Evolutionary conservation across 2,113 vertebrate genomes (phyloP).

Genomic region (Illadopsis cleaveri): DNA sequence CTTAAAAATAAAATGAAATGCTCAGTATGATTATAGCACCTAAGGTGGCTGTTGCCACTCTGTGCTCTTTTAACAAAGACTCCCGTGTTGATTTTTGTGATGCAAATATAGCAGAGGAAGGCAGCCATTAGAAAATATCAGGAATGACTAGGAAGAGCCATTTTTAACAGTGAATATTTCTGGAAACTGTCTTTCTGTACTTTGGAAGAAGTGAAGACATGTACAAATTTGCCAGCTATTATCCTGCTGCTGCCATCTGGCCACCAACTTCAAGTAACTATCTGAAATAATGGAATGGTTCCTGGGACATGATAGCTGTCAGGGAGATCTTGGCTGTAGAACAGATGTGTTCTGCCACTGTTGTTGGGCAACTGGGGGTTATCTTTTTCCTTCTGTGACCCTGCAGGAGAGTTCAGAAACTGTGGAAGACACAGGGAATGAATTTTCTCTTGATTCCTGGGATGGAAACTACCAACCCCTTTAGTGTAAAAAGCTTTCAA

Average conservation of each 20-base stretch:
- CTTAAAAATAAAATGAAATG: background rate
- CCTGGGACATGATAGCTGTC: background rate
- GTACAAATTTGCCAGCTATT: background rate
- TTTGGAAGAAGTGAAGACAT: background rate
- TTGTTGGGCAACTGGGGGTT: background rate
- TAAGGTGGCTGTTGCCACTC: background rate
- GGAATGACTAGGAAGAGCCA: background rate
- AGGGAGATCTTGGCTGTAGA: background rate
- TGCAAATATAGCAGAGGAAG: background rate
- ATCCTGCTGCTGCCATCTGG: constrained; percentile 10
- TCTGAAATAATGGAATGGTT: background rate
- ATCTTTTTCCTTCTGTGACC: background rate
- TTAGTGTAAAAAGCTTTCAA: background rate
- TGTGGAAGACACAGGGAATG: background rate
- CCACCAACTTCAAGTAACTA: background rate
- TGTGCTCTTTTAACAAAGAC: background rate
- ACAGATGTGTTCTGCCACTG: background rate
- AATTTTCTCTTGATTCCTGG: background rate
- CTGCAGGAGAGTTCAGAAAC: background rate
- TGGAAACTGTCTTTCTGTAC: background rate
- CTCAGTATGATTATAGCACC: background rate
- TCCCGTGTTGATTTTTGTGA: background rate
- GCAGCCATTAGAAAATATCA: background rate
- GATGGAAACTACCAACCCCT: background rate
- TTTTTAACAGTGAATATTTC: constrained; percentile 11